phyloP scores from a whole-genome alignment of 2,888 invertebrate species.

The Aporophyla lueneburgensis region DNA sequence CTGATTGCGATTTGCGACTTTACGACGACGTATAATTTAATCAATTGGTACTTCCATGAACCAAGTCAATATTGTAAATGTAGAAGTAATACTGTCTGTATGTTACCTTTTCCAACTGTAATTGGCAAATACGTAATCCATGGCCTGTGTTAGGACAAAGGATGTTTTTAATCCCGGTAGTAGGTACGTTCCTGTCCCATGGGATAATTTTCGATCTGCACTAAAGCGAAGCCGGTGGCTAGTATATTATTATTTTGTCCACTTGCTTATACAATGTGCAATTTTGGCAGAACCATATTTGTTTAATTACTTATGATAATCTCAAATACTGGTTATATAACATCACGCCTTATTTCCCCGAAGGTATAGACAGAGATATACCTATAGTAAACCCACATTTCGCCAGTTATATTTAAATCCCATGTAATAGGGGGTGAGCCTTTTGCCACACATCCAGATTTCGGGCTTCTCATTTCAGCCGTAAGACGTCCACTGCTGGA shows the following conservation, averaged over 20 bases:
- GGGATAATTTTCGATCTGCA: neutral
- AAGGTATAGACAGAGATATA: no score
- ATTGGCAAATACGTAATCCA: neutral
- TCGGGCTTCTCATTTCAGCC: no score
- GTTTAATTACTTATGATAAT: neutral
- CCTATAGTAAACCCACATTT: no score
- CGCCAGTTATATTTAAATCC: no score
- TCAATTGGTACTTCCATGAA: neutral
- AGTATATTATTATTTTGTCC: no score
- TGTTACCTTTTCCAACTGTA: neutral
- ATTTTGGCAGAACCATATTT: neutral
- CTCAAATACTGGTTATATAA: no score
- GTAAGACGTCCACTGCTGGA: no score
- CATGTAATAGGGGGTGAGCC: no score
- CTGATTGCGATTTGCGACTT: constrained; percentile 6
- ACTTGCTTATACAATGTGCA: neutral
- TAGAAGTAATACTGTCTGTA: neutral
- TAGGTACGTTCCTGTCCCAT: neutral
- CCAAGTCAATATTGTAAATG: neutral
- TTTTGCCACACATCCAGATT: no score
- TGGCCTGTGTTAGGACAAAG: neutral
- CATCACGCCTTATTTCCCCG: no score
- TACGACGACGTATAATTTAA: neutral
- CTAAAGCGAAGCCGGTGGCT: neutral
- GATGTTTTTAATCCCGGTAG: neutral